Conservation (phyloP, 2,888 invertebrate species). For the Meliscaeva auricollis region DNA sequence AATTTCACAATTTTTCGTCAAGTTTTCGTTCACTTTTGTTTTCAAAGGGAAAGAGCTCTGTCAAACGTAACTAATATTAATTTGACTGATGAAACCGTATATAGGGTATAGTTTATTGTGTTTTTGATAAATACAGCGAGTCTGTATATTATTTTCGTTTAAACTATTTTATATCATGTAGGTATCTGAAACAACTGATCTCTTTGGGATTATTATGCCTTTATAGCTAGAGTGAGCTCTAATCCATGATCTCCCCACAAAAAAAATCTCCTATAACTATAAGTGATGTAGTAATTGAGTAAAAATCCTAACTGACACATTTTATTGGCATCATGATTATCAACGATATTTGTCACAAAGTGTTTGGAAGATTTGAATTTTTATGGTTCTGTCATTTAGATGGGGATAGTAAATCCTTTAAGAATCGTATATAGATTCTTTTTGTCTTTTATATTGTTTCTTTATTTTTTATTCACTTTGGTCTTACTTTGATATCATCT, state of each 20-base stretch:
- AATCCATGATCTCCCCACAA: background rate
- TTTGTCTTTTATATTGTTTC: background rate
- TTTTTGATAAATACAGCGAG: too few species aligned
- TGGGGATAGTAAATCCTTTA: conserved; percentile 68
- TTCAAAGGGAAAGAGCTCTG: too few species aligned
- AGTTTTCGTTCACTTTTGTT: too few species aligned
- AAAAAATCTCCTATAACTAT: background rate
- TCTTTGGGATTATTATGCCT: background rate
- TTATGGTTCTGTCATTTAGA: conserved; percentile 67
- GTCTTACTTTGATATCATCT: conserved; percentile 15
- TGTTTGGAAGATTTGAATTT: conserved; percentile 68
- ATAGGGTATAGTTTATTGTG: conserved; percentile 22
- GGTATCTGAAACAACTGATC: conserved; percentile 12
- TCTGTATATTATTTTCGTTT: background rate
- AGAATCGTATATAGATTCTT: conserved; percentile 52
- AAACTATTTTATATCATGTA: background rate
- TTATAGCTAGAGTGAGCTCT: conserved; percentile 14
- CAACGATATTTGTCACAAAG: conserved; percentile 75
- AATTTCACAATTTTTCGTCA: too few species aligned
- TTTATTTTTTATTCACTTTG: background rate
- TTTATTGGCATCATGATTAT: conserved; percentile 75
- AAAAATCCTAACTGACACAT: conserved; percentile 76
- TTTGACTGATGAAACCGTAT: background rate
- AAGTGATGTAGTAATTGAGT: conserved; percentile 70
- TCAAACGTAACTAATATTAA: too few species aligned